Evolutionary conservation across 2,113 vertebrate genomes (phyloP), one percentile per base, ranked within the genome.

Genomic region (Hippocampus abdominalis): DNA sequence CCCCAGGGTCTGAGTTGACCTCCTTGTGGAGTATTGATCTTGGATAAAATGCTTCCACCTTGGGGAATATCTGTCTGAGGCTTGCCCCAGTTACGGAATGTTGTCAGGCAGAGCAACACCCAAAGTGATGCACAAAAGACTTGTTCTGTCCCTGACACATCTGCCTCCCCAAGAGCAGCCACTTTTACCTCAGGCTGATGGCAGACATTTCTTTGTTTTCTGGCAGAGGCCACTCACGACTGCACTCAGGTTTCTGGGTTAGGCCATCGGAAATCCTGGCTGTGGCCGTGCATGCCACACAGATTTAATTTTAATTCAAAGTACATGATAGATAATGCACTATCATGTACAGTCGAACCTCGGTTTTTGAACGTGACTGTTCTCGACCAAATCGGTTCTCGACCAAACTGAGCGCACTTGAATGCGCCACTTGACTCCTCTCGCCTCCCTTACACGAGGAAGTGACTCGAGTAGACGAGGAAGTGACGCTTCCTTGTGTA

Each of bases 41-140:
- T 25, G 18, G 16, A 49, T 27, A 49, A 73, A 75, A 79, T 53
- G 61, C 64, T 42, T 5, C 40, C 27, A 8, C 36, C 29, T 76
- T 82, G 59, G 39, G 42, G 62, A 60, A 69, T 60, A 68, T 76
- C 70, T 78, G 16, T 42, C 39, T 74, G 21, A 53, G n/a, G 23
- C 54, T 23, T 66, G 42, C 76, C 67, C 74, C 54, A 70, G 53
- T 71, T 79, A 70, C 82, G 70, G 61, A 78, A 66, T 53, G 49
- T 56, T 76, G 29, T n/a, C 40, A 21, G 61, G 32, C 74, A 73
- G 25, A 82, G 42, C 67, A 80, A 65, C 64, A 75, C 25, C 48
- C 70, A 66, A 46, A 70, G 67, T 39, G 21, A 72, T 84, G 56
- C 75, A 70, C 82, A 88, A 76, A 80, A 81, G 87, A 73, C 18